Evolutionary conservation across 2,113 vertebrate genomes (phyloP).

Genomic region (Pedetes capensis): DNA sequence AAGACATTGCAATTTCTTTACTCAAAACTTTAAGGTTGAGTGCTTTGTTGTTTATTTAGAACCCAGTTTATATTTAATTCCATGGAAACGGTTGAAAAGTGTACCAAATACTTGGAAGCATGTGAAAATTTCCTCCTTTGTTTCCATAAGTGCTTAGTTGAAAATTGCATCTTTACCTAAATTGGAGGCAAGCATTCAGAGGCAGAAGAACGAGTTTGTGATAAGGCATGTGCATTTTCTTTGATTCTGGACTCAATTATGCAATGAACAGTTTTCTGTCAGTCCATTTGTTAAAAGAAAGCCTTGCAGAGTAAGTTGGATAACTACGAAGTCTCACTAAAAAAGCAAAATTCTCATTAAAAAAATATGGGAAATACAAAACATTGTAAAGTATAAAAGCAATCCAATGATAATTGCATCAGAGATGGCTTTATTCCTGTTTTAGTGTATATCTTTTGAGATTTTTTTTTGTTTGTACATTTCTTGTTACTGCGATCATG

Average conservation of each 20-base stretch:
- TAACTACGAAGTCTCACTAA: not conserved
- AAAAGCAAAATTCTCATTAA: not conserved
- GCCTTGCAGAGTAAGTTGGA: not conserved
- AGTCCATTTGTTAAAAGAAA: not conserved
- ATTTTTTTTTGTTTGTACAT: not conserved
- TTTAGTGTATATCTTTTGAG: not conserved
- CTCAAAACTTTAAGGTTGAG: not conserved
- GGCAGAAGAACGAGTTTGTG: not conserved
- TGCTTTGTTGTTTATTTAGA: not conserved
- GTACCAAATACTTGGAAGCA: not conserved
- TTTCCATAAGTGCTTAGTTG: not conserved
- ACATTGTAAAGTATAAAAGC: not conserved
- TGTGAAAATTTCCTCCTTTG: not conserved
- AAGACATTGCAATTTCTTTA: not conserved
- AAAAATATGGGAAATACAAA: not conserved
- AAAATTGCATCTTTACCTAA: not conserved
- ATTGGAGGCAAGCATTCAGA: not conserved
- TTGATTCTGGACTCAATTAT: not conserved
- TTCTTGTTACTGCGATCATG: not conserved
- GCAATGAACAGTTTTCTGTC: not conserved
- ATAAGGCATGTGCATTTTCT: constrained; percentile 6
- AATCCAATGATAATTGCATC: fast-evolving
- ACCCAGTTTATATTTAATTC: not conserved
- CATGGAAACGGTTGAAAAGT: not conserved
- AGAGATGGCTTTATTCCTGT: not conserved